Evolutionary conservation across 37 sponge, comb jelly and placozoan species (phyloP).

Genomic region (Cliona cf. orientalis): DNA sequence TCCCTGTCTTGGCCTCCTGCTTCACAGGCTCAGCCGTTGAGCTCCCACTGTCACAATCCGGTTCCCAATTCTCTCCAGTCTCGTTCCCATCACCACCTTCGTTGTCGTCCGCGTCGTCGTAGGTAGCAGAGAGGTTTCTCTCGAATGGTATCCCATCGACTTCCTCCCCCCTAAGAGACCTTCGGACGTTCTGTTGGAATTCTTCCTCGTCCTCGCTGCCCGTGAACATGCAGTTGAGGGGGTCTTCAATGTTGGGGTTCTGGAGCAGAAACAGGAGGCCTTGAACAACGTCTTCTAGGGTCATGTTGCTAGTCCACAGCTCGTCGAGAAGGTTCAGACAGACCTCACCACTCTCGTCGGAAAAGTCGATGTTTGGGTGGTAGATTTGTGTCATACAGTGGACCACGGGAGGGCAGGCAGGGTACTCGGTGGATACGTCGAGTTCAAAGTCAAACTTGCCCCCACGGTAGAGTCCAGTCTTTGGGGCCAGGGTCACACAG

Average conservation of each 20-base stretch:
- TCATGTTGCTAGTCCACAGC: slow-evolving; percentile 45
- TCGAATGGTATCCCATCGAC: slow-evolving; percentile 35
- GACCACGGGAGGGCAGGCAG: slow-evolving; percentile 41
- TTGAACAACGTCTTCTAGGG: slow-evolving; percentile 77
- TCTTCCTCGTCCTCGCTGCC: slow-evolving; percentile 45
- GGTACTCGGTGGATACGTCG: slow-evolving; percentile 54
- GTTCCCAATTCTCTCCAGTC: neutral
- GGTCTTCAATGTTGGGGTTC: slow-evolving; percentile 78
- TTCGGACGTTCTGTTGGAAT: slow-evolving; percentile 30
- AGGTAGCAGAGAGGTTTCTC: slow-evolving; percentile 21
- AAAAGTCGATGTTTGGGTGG: slow-evolving; percentile 78
- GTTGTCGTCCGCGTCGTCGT: slow-evolving; percentile 11
- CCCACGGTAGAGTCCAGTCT: slow-evolving; percentile 49
- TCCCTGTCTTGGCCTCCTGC: neutral
- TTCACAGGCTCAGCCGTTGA: neutral
- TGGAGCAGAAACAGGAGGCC: slow-evolving; percentile 80
- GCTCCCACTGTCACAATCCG: neutral
- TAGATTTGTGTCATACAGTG: slow-evolving; percentile 56
- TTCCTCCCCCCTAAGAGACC: slow-evolving; percentile 37
- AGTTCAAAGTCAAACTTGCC: slow-evolving; percentile 64
- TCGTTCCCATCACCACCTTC: slow-evolving; percentile 4
- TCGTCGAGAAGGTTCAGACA: slow-evolving; percentile 79
- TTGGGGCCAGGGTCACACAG: slow-evolving; percentile 30
- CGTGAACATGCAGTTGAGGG: slow-evolving; percentile 55
- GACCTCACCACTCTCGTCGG: slow-evolving; percentile 28